Percentiles rank a stretch among this genome's conserved stretches.
These are phyloP conservation scores for Hemibagrus wyckioides DNA, from an alignment of 2,113 vertebrate genomes.

Conservation along the genomic window DNA sequence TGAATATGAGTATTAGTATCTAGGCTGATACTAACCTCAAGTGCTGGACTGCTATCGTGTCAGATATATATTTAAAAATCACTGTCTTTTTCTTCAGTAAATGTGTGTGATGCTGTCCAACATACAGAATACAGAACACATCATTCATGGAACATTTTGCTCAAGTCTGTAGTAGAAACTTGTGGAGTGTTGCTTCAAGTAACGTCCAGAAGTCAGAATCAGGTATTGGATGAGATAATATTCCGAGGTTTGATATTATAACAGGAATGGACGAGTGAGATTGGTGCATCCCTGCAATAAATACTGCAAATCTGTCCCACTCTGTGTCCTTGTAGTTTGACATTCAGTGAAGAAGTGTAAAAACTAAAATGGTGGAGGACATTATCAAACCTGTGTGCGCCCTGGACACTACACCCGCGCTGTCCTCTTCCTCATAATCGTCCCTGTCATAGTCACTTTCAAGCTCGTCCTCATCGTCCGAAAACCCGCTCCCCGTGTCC, in stretches of 20 bases:
- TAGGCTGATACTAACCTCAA: background rate
- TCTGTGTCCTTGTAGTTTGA: background rate
- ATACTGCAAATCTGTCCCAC: background rate
- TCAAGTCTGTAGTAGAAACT: background rate
- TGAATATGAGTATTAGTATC: background rate
- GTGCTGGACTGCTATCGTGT: background rate
- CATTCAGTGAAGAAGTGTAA: constrained; percentile 58
- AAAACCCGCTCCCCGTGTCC: constrained; percentile 81
- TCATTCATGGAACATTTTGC: background rate
- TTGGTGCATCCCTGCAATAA: background rate
- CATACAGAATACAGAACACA: background rate
- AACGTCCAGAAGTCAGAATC: background rate
- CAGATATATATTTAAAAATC: background rate
- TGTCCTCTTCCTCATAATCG: constrained; percentile 63
- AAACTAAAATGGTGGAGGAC: constrained; percentile 71
- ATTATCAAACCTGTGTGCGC: constrained; percentile 52
- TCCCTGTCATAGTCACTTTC: constrained; percentile 76
- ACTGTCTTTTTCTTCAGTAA: background rate
- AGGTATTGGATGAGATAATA: background rate
- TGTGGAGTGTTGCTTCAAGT: background rate
- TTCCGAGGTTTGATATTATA: background rate
- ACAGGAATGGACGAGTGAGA: background rate
- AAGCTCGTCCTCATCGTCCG: constrained; percentile 78
- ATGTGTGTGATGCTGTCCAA: background rate
- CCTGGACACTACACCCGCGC: constrained; percentile 35